phyloP scores from a whole-genome alignment of 2,797 vertebrate species.

The Myioborus miniatus region DNA sequence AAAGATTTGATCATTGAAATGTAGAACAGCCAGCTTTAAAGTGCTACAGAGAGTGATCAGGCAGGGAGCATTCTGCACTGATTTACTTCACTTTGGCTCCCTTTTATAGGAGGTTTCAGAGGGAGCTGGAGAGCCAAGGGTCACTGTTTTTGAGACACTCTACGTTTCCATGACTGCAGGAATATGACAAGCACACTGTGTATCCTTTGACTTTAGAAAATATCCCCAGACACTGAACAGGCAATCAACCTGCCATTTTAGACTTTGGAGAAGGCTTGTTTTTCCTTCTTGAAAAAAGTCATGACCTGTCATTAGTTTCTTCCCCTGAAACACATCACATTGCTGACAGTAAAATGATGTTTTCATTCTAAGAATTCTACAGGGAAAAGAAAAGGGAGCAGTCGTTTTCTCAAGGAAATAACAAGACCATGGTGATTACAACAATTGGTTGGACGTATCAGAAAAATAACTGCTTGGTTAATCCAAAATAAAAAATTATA shows the following conservation, averaged over 20 bases:
- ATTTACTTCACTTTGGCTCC: background rate
- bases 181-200: constrained; percentile 47
- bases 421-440: constrained; percentile 22
- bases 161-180: constrained; percentile 37
- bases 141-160: constrained; percentile 36
- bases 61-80: background rate
- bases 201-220: constrained; percentile 58
- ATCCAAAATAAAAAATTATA: background rate
- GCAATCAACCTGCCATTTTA: constrained; percentile 39
- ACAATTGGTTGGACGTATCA: constrained; percentile 25
- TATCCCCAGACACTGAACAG: constrained; percentile 45
- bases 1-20: background rate
- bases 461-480: constrained; percentile 31
- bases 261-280: constrained; percentile 48
- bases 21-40: background rate
- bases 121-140: constrained; percentile 9
- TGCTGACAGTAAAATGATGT: constrained; percentile 63
- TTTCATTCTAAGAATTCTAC: constrained; percentile 53
- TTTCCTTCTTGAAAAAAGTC: constrained; percentile 50
- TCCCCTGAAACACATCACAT: constrained; percentile 56
- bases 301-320: constrained; percentile 65
- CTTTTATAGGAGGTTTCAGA: background rate
- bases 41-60: background rate
- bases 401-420: constrained; percentile 55
- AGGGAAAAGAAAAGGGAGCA: constrained; percentile 19